Evolutionary conservation across 1,140 invertebrate species (phyloP).

Genomic region (Drosophila mauritiana): DNA sequence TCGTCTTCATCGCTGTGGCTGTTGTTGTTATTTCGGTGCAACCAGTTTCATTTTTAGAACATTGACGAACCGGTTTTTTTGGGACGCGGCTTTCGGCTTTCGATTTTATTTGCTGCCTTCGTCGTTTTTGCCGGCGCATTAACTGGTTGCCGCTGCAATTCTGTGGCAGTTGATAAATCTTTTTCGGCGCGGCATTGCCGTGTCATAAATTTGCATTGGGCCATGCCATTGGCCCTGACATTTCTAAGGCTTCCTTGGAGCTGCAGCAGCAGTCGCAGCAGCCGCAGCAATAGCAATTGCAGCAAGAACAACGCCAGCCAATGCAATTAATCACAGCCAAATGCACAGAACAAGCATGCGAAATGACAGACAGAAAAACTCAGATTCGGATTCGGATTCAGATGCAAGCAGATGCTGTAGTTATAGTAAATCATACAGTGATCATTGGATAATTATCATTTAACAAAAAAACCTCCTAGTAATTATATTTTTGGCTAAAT

Average conservation of each 20-base stretch:
- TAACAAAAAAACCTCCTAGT: background rate
- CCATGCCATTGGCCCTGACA: slow-evolving; percentile 82
- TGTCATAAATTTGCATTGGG: slow-evolving; percentile 82
- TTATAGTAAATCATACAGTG: slow-evolving; percentile 52
- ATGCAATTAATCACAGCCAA: slow-evolving; percentile 83
- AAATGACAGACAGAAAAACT: slow-evolving; percentile 67
- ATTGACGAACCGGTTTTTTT: slow-evolving; percentile 79
- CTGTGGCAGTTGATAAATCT: slow-evolving; percentile 75
- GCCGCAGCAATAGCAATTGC: slow-evolving; percentile 5
- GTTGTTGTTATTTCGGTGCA: slow-evolving; percentile 46
- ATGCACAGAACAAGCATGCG: slow-evolving; percentile 78
- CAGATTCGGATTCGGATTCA: slow-evolving; percentile 31
- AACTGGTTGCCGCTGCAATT: slow-evolving; percentile 66
- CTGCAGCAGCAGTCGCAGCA: slow-evolving; percentile 42
- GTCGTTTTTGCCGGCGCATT: slow-evolving; percentile 64
- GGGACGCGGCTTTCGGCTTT: slow-evolving; percentile 69
- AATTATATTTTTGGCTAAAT: too few relatives aligned
- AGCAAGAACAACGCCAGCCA: slow-evolving; percentile 60
- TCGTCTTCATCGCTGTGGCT: background rate
- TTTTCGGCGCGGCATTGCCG: slow-evolving; percentile 70
- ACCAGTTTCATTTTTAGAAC: slow-evolving; percentile 81
- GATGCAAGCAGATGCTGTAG: slow-evolving; percentile 43
- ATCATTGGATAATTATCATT: background rate
- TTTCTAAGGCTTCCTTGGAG: slow-evolving; percentile 79
- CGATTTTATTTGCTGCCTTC: slow-evolving; percentile 80